Evolutionary conservation across 2,113 vertebrate genomes (phyloP).

Genomic region (Peromyscus maniculatus): DNA sequence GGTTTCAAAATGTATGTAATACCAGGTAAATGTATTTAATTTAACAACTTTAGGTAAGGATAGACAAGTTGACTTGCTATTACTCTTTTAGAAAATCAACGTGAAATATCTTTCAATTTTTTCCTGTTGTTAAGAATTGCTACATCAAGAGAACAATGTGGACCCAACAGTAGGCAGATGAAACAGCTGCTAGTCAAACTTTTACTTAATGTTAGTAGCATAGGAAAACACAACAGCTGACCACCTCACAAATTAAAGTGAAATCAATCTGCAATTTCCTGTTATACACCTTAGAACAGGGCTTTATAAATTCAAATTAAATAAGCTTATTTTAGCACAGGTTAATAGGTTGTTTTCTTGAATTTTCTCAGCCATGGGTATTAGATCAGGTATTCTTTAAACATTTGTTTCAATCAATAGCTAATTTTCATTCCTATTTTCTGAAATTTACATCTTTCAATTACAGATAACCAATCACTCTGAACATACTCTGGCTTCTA

Average conservation of each 20-base stretch:
- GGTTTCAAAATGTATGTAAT: conserved; percentile 21
- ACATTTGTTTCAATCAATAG: conserved; percentile 12
- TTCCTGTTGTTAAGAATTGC: background rate
- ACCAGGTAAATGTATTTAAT: conserved; percentile 10
- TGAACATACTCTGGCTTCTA: background rate
- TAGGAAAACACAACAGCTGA: background rate
- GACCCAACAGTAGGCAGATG: background rate
- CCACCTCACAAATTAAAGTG: background rate
- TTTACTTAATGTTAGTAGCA: conserved; percentile 11
- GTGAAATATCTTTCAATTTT: conserved; percentile 12
- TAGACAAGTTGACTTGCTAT: background rate
- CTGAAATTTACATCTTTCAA: conserved; percentile 56
- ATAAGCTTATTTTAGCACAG: background rate
- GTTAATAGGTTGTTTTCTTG: conserved; percentile 17
- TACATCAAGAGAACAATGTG: background rate
- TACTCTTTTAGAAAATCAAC: background rate
- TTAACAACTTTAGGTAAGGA: conserved; percentile 11
- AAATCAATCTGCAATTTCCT: conserved; percentile 42
- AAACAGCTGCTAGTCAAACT: background rate
- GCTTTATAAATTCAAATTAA: background rate
- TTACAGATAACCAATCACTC: conserved; percentile 12
- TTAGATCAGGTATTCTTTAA: background rate
- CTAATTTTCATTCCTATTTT: conserved; percentile 29
- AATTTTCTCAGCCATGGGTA: conserved; percentile 22
- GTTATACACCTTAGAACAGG: background rate